Evolutionary conservation across 2,888 invertebrate genomes (phyloP).

Genomic region (Hypselothyrea guttata): DNA sequence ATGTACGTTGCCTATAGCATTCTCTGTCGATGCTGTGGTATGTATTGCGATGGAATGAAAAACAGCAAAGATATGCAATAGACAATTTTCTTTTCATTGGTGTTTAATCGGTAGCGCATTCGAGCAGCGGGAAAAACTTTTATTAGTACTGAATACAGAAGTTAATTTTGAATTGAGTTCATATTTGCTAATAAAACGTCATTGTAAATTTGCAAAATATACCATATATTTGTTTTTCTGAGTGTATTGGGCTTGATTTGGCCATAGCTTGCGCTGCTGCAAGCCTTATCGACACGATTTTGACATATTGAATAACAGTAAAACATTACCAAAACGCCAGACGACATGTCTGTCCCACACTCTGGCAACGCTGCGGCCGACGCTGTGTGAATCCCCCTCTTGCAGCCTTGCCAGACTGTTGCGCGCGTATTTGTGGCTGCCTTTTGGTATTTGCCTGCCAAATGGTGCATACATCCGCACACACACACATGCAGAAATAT

Average conservation of each 20-base stretch:
- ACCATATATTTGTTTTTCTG: too few relatives aligned
- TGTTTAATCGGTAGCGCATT: too few relatives aligned
- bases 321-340: conserved; percentile 61
- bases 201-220: too few relatives aligned
- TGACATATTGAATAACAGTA: conserved; percentile 78
- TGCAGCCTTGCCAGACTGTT: conserved; percentile 40
- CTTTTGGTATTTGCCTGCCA: conserved; percentile 77
- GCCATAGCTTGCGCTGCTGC: conserved; percentile 48
- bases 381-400: conserved; percentile 5
- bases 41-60: too few relatives aligned
- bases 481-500: conserved; percentile 61
- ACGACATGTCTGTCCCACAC: conserved; percentile 42
- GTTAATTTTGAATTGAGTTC: too few relatives aligned
- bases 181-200: too few relatives aligned
- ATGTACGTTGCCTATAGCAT: too few relatives aligned
- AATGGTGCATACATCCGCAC: conserved; percentile 70
- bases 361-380: background rate
- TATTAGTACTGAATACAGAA: too few relatives aligned
- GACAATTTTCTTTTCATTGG: too few relatives aligned
- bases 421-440: conserved; percentile 71
- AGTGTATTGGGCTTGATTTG: conserved; percentile 2
- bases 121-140: too few relatives aligned
- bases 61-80: too few relatives aligned
- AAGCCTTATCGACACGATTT: conserved; percentile 77
- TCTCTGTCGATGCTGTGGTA: too few relatives aligned